Evolutionary conservation across 1,140 invertebrate genomes (phyloP).

Genomic region (Homarus americanus): DNA sequence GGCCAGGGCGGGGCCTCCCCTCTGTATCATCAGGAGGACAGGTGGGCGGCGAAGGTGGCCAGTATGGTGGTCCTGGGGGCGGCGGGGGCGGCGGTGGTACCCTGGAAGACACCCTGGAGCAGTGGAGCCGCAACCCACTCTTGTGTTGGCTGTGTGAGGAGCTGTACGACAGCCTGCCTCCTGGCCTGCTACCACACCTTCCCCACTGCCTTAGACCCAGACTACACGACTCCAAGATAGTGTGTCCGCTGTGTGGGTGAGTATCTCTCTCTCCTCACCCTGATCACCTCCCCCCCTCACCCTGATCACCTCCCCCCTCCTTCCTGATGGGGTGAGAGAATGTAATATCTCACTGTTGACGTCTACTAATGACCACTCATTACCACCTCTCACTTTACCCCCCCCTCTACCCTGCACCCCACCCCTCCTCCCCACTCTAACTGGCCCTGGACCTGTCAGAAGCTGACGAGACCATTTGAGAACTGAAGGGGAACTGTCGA

Average conservation of each 20-base stretch:
- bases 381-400: not conserved
- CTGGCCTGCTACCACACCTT: slow-evolving; percentile 85
- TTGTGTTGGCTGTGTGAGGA: slow-evolving; percentile 84
- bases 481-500: too few relatives aligned
- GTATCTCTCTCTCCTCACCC: too few relatives aligned
- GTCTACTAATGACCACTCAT: not conserved
- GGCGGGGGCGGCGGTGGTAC: slow-evolving; percentile 32
- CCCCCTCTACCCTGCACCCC: not conserved
- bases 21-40: not conserved
- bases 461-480: too few relatives aligned
- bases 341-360: not conserved
- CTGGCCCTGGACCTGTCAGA: too few relatives aligned
- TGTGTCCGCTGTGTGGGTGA: slow-evolving; percentile 85
- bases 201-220: slow-evolving; percentile 82
- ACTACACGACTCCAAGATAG: slow-evolving; percentile 82
- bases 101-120: slow-evolving; percentile 71
- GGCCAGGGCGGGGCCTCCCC: slow-evolving; percentile 30
- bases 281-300: not conserved
- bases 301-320: not conserved
- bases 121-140: slow-evolving; percentile 81
- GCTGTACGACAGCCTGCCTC: slow-evolving; percentile 84
- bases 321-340: too few relatives aligned
- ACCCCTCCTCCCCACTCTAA: not conserved
- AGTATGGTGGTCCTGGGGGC: slow-evolving; percentile 7
- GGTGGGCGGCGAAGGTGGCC: slow-evolving; percentile 6